phyloP scores from a whole-genome alignment of 2,888 invertebrate genomes.

The Eupithecia abbreviata region DNA sequence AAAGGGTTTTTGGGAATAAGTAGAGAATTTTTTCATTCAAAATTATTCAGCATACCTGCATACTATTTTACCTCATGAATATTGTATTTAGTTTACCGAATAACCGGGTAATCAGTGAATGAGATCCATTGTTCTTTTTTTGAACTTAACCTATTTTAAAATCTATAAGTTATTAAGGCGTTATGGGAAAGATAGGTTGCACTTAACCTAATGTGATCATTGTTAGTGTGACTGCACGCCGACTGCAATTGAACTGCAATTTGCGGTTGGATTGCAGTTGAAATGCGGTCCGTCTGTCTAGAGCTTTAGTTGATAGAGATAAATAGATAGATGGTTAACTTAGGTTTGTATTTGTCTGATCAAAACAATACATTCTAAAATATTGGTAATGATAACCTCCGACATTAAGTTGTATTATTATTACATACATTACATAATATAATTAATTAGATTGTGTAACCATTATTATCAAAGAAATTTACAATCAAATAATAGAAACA shows the following conservation, averaged over 20 bases:
- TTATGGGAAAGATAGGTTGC: neutral
- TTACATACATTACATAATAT: no score
- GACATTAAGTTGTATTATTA: neutral
- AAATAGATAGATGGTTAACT: neutral
- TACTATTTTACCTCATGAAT: conserved; percentile 1
- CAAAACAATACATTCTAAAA: neutral
- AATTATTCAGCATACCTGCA: conserved; percentile 2
- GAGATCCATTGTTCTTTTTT: conserved; percentile 3
- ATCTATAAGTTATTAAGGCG: neutral
- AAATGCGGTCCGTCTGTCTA: no score
- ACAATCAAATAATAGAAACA: no score
- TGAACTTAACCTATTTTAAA: neutral
- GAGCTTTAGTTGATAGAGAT: neutral
- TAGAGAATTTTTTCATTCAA: neutral
- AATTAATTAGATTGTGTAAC: no score
- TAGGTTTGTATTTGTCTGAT: neutral
- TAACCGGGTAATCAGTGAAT: conserved; percentile 3
- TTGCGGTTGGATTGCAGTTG: no score
- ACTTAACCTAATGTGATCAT: conserved; percentile 11
- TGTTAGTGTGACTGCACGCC: no score
- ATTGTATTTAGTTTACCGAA: neutral
- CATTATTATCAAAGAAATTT: no score
- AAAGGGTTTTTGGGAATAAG: neutral
- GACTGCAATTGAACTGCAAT: no score
- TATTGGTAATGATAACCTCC: neutral